Percentiles rank a stretch among this genome's conserved stretches.
These are phyloP conservation scores for Poeciliopsis paucimaculata DNA, from an alignment of 2,797 vertebrate genomes.

Conservation along the genomic window DNA sequence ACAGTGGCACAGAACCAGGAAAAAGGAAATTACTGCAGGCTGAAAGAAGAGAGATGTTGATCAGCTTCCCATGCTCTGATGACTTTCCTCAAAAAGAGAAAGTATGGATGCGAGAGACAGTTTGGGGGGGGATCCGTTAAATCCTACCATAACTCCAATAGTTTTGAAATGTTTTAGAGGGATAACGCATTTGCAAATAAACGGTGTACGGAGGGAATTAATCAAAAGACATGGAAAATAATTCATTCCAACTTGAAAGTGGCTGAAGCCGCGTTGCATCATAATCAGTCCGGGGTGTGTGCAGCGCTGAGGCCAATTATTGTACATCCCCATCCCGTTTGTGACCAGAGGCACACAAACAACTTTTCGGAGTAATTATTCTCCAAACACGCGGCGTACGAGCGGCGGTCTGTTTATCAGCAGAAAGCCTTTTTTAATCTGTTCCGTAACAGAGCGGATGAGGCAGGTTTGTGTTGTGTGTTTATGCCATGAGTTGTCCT, in stretches of 20 bases:
- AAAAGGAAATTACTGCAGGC: constrained; percentile 43
- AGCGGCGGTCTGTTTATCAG: constrained; percentile 25
- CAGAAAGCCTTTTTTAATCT: constrained; percentile 15
- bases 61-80: constrained; percentile 22
- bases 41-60: constrained; percentile 5
- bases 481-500: constrained; percentile 1
- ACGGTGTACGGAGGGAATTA: not conserved
- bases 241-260: constrained; percentile 16
- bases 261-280: constrained; percentile 1
- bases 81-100: constrained; percentile 18
- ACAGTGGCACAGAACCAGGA: constrained; percentile 36
- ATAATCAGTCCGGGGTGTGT: not conserved
- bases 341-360: constrained; percentile 35
- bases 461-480: not conserved
- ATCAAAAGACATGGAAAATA: not conserved
- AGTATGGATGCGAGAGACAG: not conserved
- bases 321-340: not conserved
- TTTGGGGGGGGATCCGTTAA: not conserved
- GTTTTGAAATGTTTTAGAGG: not conserved
- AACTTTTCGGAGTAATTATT: constrained; percentile 26
- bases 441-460: not conserved
- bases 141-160: not conserved
- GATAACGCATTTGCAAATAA: not conserved
- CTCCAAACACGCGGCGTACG: constrained; percentile 41
- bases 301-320: not conserved